phyloP scores from a whole-genome alignment of 1,140 invertebrate species.

The Pseudomyrmex concolor region DNA sequence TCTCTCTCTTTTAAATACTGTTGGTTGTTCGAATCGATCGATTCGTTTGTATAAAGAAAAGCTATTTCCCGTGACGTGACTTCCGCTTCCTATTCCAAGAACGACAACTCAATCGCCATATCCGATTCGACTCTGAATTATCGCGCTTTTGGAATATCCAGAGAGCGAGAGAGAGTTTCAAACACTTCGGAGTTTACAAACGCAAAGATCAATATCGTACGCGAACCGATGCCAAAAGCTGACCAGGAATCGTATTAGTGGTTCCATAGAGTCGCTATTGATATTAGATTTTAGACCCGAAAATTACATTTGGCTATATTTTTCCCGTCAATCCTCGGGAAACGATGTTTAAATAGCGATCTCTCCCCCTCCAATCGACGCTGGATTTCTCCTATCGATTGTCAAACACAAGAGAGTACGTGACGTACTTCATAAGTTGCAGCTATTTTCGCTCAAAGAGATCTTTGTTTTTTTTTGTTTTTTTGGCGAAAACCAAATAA shows the following conservation, averaged over 20 bases:
- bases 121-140: neutral
- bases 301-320: neutral
- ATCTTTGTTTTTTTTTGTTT: neutral
- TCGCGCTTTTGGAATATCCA: neutral
- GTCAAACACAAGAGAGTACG: neutral
- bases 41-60: neutral
- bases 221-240: neutral
- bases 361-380: neutral
- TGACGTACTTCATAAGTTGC: neutral
- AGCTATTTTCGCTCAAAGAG: constrained; percentile 13
- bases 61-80: constrained; percentile 39
- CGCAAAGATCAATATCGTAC: neutral
- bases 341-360: neutral
- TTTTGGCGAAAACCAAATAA: neutral
- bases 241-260: neutral
- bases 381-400: constrained; percentile 18
- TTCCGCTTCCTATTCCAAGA: neutral
- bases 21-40: neutral
- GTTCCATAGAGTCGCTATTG: neutral
- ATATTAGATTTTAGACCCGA: neutral
- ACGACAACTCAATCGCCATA: neutral
- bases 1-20: constrained; percentile 6
- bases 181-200: constrained; percentile 5
- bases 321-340: neutral
- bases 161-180: neutral